Evolutionary conservation across 2,888 invertebrate genomes (phyloP).

Genomic region (Busseola fusca): DNA sequence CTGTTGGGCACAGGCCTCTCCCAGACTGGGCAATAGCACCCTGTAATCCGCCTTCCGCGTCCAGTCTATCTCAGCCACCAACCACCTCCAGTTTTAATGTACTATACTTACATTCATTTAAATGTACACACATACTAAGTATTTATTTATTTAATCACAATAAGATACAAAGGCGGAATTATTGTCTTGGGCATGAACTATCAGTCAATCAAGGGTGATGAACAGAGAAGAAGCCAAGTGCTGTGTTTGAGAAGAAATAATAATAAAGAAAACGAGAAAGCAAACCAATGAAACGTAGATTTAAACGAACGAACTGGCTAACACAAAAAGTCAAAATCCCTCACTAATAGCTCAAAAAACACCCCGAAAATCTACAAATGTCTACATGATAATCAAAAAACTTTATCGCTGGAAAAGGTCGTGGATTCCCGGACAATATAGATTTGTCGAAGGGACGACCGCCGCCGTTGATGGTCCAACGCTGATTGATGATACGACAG

Average conservation of each 20-base stretch:
- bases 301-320: too few relatives aligned
- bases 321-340: slow-evolving; percentile 10
- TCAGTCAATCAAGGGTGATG: too few relatives aligned
- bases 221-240: neutral
- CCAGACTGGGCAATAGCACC: too few relatives aligned
- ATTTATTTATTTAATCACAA: too few relatives aligned
- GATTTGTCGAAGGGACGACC: slow-evolving; percentile 58
- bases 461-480: slow-evolving; percentile 45
- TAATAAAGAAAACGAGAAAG: neutral
- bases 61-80: too few relatives aligned
- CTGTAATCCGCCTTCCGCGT: too few relatives aligned
- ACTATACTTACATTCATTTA: too few relatives aligned
- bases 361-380: slow-evolving; percentile 32
- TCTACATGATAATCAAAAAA: slow-evolving; percentile 51
- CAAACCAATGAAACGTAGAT: too few relatives aligned
- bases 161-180: too few relatives aligned
- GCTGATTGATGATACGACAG: slow-evolving; percentile 66
- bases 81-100: too few relatives aligned
- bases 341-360: slow-evolving; percentile 27
- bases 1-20: too few relatives aligned
- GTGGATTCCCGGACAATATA: slow-evolving; percentile 54
- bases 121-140: neutral
- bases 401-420: slow-evolving; percentile 49
- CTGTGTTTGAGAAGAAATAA: neutral
- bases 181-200: too few relatives aligned